Conservation (phyloP, 2,797 vertebrate genomes). For the Falco biarmicus region DNA sequence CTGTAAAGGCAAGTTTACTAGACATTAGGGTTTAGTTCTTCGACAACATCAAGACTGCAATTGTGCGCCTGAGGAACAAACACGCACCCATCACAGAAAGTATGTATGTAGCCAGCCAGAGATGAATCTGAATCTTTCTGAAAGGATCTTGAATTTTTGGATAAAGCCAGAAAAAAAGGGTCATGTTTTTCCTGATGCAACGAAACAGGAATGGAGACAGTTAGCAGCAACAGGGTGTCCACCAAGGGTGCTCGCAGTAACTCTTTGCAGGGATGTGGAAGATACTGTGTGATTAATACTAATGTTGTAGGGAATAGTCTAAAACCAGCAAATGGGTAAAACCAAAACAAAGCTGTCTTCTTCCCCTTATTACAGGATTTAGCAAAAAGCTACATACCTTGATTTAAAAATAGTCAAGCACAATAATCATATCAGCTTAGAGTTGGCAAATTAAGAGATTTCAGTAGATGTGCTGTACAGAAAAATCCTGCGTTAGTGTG, state of each 20-base stretch:
- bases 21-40: neutral
- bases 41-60: neutral
- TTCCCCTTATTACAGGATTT: neutral
- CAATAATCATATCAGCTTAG: neutral
- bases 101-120: neutral
- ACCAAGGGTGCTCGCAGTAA: neutral
- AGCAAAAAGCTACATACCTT: neutral
- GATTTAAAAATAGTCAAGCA: neutral
- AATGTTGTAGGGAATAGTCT: neutral
- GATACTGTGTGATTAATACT: neutral
- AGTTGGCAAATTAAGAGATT: neutral
- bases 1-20: neutral
- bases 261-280: neutral
- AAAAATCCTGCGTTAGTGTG: neutral
- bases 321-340: neutral
- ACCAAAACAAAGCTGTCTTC: neutral
- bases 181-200: neutral
- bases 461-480: neutral
- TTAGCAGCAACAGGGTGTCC: neutral
- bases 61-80: neutral
- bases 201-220: neutral
- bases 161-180: neutral
- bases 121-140: neutral
- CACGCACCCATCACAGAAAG: neutral
- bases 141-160: neutral